These are phyloP conservation scores for Brachyistius frenatus DNA, from an alignment of 2,113 vertebrate species.

Conservation along the genomic window DNA sequence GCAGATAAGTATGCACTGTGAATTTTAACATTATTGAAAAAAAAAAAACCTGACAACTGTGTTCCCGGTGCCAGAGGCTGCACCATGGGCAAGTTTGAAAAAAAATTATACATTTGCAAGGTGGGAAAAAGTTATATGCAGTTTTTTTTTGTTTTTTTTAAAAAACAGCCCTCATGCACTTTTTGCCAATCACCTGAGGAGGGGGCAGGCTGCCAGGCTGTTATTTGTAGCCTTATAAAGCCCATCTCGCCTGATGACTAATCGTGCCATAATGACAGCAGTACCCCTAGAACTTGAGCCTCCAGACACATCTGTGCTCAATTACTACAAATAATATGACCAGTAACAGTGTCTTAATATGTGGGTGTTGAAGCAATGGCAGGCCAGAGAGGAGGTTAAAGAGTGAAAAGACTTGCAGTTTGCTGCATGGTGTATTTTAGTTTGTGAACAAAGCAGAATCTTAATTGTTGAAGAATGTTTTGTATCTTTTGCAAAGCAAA, in stretches of 20 bases:
- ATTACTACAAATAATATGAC: slow-evolving; percentile 63
- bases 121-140: slow-evolving; percentile 13
- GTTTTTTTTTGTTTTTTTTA: neutral
- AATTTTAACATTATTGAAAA: slow-evolving; percentile 55
- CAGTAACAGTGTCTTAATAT: slow-evolving; percentile 50
- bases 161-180: slow-evolving; percentile 9
- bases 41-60: slow-evolving; percentile 34
- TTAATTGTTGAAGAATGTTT: neutral
- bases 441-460: neutral
- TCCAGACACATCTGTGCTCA: slow-evolving; percentile 61
- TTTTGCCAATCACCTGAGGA: slow-evolving; percentile 15
- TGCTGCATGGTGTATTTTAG: slow-evolving; percentile 9
- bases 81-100: slow-evolving; percentile 25
- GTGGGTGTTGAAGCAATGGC: slow-evolving; percentile 33
- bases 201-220: slow-evolving; percentile 22
- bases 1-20: slow-evolving; percentile 36
- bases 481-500: neutral
- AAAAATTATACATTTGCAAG: slow-evolving; percentile 44
- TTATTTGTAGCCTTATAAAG: slow-evolving; percentile 51
- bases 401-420: slow-evolving; percentile 24
- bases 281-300: slow-evolving; percentile 32
- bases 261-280: slow-evolving; percentile 51
- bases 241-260: slow-evolving; percentile 47
- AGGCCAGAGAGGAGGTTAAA: slow-evolving; percentile 22
- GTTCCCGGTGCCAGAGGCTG: slow-evolving; percentile 22